Evolutionary conservation across 2,888 invertebrate species (phyloP), one percentile per base, ranked within the genome.

Genomic region (Agrotis segetum): DNA sequence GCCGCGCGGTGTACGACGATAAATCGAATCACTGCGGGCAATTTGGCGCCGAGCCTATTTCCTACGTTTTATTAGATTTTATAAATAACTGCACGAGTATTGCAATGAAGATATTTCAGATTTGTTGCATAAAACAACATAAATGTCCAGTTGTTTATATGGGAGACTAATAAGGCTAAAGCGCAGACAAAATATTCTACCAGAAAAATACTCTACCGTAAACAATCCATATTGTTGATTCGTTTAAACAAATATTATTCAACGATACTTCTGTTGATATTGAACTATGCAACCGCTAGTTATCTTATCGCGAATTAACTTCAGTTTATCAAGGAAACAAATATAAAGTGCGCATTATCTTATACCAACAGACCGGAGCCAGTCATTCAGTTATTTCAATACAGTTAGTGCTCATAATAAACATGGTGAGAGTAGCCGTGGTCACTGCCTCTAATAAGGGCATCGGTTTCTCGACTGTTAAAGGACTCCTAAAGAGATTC

Each of bases 371-470:
- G 63, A 70, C 19, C 71, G 56, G 52, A 52, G 29, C 44, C 19
- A 76, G 46, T 61, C 24, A 24, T 59, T 67, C 53, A 82, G 65
- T 53, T 56, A 59, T 29, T 40, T 24, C 50, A 53, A 17, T 46
- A 49, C 3, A 49, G 60, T 52, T 34, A 44, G 29, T 66, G 11
- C 44, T 46, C 62, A 53, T 24, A 50, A 34, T 50, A 65, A 66
- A 53, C 67, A 82, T 82, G 84, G 62, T 75, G 9, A 84, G 82
- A 61, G 83, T 89, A 2, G 91, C 90, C 0, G 88, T 92, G 4
- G 97, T 97, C 19, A 97, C 97, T 46, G 97, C 97, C 24, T 92
- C 96, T 49, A 97, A 97, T 88, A 97, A 97, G 90, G 97, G 97
- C 0, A 97, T 97, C 78, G 97, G 97, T 1, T 97, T 95, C 81